Evolutionary conservation across 2,888 invertebrate genomes (phyloP).

Genomic region (Machimus atricapillus): DNA sequence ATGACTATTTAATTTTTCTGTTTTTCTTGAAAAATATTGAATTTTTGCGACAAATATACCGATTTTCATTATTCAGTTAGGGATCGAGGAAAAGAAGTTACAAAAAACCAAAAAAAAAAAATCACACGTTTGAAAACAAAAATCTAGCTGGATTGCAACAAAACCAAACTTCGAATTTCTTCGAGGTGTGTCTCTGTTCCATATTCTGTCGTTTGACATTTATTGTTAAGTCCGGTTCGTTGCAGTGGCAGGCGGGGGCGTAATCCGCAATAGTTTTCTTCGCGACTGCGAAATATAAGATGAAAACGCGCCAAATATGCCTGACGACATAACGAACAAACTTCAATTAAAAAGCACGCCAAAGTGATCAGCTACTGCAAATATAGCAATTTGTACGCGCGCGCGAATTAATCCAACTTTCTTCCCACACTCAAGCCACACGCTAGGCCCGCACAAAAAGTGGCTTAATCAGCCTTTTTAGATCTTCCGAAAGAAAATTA

Average conservation of each 20-base stretch:
- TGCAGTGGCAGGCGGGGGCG: not conserved
- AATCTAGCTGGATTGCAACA: not conserved
- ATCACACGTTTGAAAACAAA: too few species aligned
- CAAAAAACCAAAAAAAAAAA: too few species aligned
- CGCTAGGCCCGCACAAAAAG: not conserved
- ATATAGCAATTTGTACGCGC: slow-evolving; percentile 22
- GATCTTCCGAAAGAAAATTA: not conserved
- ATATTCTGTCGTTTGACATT: not conserved
- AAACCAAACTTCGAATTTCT: not conserved
- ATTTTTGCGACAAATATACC: too few species aligned
- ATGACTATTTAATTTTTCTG: too few species aligned
- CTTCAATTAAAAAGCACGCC: not conserved
- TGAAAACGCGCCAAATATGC: not conserved
- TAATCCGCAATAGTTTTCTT: not conserved
- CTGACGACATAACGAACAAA: not conserved
- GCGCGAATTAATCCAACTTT: slow-evolving; percentile 17
- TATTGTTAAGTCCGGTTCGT: not conserved
- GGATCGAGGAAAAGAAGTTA: too few species aligned
- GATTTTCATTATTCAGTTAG: too few species aligned
- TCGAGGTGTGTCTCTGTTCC: not conserved
- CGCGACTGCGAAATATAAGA: not conserved
- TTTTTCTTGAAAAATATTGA: too few species aligned
- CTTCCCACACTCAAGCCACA: slow-evolving; percentile 1
- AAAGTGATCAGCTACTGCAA: slow-evolving; percentile 17
- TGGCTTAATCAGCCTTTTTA: not conserved